Evolutionary conservation across 2,113 vertebrate species (phyloP).

Genomic region (Psittacara wagleri): DNA sequence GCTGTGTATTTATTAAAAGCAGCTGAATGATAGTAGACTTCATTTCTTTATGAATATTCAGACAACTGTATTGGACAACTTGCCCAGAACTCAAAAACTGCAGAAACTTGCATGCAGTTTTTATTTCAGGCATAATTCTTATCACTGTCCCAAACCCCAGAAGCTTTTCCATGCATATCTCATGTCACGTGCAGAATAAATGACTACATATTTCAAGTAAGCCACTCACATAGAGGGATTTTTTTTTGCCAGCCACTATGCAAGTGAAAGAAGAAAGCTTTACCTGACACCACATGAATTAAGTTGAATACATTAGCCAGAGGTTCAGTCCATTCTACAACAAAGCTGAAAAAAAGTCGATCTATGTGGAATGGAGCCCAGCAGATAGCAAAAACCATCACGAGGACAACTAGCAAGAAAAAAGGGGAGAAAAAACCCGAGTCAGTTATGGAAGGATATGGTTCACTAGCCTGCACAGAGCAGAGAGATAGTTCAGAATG

Average conservation of each 20-base stretch:
- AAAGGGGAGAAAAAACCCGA: background rate
- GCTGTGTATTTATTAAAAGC: background rate
- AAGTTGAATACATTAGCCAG: constrained; percentile 77
- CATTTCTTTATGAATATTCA: background rate
- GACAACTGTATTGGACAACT: background rate
- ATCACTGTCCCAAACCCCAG: background rate
- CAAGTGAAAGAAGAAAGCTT: background rate
- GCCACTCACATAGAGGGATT: background rate
- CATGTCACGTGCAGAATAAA: background rate
- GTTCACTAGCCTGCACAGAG: background rate
- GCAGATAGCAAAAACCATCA: constrained; percentile 78
- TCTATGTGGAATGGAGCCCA: constrained; percentile 81
- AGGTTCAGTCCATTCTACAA: constrained; percentile 78
- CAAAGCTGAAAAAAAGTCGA: constrained; percentile 80
- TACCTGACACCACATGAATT: constrained; percentile 81
- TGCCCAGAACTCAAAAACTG: background rate
- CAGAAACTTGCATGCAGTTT: background rate
- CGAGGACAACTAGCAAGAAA: constrained; percentile 69
- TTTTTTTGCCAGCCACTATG: no score
- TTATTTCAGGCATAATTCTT: background rate
- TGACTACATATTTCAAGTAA: background rate
- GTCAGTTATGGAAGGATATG: background rate
- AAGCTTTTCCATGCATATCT: background rate
- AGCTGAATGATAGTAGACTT: background rate
- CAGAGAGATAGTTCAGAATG: background rate